Base-by-base conservation (phyloP, 2,888 invertebrate genomes). In the Eristalinus sepulchralis region DNA sequence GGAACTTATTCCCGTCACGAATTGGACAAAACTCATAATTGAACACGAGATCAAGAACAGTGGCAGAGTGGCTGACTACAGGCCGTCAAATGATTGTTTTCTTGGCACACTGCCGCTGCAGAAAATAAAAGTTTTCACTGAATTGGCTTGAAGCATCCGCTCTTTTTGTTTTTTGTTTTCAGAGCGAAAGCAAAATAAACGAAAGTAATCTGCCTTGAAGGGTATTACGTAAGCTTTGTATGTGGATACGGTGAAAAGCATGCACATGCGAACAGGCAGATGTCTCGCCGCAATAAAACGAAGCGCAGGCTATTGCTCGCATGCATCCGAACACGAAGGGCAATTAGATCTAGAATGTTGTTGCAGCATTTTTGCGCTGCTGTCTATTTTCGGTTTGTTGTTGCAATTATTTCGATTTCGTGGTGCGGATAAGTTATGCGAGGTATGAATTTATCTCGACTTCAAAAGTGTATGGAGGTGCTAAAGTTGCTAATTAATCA, bases 11-110 rank as follows among this genome's bases (percentile, higher is more conserved):
- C n/a, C 5, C 47, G 47, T 47, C 17, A 47, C 47, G 24, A 57
- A 13, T 24, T 22, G 22, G 24, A 24, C 57, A 11, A 57, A 33
- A 72, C 20, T 53, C 64, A 75, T 66, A 66, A 36, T 57, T 20
- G 20, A 39, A 20, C 39, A 27, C 75, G 76, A 76, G 67, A 59
- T 76, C 67, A 67, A 67, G 60, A 76, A 60, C 60, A 47, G 17
- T 17, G 67, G 27, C 27, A 27, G 2, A 27, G n/a, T 22, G 33
- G 4, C 11, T 67, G 55, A 59, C 59, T 60, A 57, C 55, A 64
- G 64, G 36, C n/a, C n/a, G n/a, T n/a, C n/a, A n/a, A n/a, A 47
- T 47, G 47, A 47, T 34, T 47, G 47, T 47, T 8, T 60, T 66
- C 24, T 59, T 66, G 64, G 66, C 75, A 31, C 3, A 36, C 1